These are phyloP conservation scores for Drosophila atripex DNA, from an alignment of 2,888 invertebrate genomes.

Conservation along the genomic window DNA sequence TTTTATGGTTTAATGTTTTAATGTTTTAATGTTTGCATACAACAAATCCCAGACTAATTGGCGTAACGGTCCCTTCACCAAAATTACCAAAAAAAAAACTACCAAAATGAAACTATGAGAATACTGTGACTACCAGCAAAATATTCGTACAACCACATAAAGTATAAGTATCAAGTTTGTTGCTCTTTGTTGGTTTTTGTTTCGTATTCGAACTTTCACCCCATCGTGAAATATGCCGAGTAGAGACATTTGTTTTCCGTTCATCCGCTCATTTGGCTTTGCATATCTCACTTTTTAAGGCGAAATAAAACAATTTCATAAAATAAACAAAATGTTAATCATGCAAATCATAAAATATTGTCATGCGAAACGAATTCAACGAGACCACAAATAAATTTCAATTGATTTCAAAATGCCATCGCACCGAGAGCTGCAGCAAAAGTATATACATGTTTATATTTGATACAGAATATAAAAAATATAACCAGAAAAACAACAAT, in stretches of 20 bases:
- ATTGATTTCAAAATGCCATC: constrained; percentile 36
- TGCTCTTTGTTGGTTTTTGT: constrained; percentile 17
- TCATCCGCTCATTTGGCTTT: constrained; percentile 35
- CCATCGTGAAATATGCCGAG: constrained; percentile 9
- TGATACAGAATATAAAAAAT: constrained; percentile 16
- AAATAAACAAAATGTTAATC: constrained; percentile 53
- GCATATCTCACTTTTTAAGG: constrained; percentile 19
- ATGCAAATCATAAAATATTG: constrained; percentile 53
- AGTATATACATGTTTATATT: constrained; percentile 21
- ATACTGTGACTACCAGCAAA: constrained; percentile 35
- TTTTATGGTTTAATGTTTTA: constrained; percentile 38
- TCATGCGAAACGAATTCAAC: constrained; percentile 42
- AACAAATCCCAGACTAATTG: constrained; percentile 76
- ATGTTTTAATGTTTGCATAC: constrained; percentile 24
- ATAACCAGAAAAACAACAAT: constrained; percentile 33
- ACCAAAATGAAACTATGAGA: constrained; percentile 6
- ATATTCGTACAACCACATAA: constrained; percentile 13
- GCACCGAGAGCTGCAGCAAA: constrained; percentile 25
- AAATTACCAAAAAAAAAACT: constrained; percentile 34
- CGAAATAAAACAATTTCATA: constrained; percentile 32
- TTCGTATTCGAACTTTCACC: constrained; percentile 4
- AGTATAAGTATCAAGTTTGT: constrained; percentile 1
- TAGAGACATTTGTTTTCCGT: constrained; percentile 31
- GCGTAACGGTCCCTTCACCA: constrained; percentile 80
- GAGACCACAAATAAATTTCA: constrained; percentile 44